Conservation (phyloP, 2,113 vertebrate species). For the Alouatta palliata region DNA sequence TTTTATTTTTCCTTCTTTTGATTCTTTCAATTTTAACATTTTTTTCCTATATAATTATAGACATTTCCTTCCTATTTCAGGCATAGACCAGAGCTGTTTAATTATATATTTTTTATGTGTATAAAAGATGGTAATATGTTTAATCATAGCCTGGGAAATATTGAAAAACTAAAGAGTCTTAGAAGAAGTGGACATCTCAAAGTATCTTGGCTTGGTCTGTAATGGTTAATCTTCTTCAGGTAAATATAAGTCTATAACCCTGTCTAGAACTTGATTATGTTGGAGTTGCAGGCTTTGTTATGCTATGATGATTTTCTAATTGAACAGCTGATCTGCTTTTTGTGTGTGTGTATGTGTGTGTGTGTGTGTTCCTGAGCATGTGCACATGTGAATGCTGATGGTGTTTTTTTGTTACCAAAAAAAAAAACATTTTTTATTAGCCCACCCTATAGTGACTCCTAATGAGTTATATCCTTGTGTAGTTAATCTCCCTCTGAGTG, state of each 20-base stretch:
- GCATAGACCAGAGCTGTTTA: not conserved
- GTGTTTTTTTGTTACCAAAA: not conserved
- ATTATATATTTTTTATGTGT: not conserved
- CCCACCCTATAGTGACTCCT: not conserved
- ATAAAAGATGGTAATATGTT: not conserved
- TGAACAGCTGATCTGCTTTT: not conserved
- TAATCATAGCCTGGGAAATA: constrained; percentile 6
- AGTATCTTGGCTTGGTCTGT: not conserved
- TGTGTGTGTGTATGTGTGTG: not conserved
- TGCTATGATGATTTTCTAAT: not conserved
- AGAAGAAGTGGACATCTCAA: not conserved
- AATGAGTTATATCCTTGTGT: not conserved
- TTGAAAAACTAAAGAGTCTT: not conserved
- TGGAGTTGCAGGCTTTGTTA: not conserved
- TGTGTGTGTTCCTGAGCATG: not conserved
- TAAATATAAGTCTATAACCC: not conserved
- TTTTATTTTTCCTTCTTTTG: not conserved
- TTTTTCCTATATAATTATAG: not conserved
- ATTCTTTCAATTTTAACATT: not conserved
- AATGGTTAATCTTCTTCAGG: not conserved
- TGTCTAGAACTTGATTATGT: not conserved
- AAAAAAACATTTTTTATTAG: not conserved
- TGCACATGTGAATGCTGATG: not conserved
- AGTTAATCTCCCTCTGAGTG: not conserved
- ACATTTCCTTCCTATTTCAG: not conserved